These are phyloP conservation scores for Drosophila algonquin DNA, from an alignment of 2,888 invertebrate species.

Conservation along the genomic window DNA sequence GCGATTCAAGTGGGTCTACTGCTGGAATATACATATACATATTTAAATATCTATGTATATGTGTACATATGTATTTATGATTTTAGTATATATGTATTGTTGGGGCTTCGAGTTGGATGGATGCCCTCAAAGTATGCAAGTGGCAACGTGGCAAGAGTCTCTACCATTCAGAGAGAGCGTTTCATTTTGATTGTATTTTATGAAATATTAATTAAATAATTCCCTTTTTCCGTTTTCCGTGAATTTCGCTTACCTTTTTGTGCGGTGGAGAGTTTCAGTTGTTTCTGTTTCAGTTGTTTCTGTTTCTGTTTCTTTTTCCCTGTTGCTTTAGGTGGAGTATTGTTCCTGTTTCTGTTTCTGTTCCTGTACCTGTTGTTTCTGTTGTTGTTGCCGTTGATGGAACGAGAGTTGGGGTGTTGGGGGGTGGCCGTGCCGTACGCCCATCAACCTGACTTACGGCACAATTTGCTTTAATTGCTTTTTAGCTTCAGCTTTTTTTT, in stretches of 20 bases:
- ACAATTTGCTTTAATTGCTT: constrained; percentile 77
- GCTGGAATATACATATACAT: background rate
- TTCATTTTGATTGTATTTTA: constrained; percentile 27
- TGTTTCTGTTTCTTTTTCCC: constrained; percentile 8
- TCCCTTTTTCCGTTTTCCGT: constrained; percentile 5
- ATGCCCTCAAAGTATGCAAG: constrained; percentile 17
- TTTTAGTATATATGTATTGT: too few species aligned
- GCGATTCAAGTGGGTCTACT: constrained; percentile 3
- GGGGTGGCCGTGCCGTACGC: constrained; percentile 49
- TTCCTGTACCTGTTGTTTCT: constrained; percentile 16
- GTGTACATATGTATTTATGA: background rate
- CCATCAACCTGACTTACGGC: constrained; percentile 74
- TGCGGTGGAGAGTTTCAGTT: constrained; percentile 2
- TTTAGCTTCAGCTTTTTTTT: constrained; percentile 51
- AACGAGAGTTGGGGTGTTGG: constrained; percentile 3
- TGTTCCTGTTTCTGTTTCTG: background rate
- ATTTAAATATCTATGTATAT: constrained; percentile 10
- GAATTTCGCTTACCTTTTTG: constrained; percentile 59
- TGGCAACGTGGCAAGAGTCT: constrained; percentile 38
- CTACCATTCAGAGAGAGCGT: constrained; percentile 23
- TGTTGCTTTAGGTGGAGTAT: constrained; percentile 1
- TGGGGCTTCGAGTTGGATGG: too few species aligned
- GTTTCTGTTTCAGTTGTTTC: constrained; percentile 11
- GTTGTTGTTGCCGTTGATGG: constrained; percentile 17
- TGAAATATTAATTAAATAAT: constrained; percentile 44